phyloP scores from a whole-genome alignment of 2,888 invertebrate species.

The Phoenoteleia sp. region DNA sequence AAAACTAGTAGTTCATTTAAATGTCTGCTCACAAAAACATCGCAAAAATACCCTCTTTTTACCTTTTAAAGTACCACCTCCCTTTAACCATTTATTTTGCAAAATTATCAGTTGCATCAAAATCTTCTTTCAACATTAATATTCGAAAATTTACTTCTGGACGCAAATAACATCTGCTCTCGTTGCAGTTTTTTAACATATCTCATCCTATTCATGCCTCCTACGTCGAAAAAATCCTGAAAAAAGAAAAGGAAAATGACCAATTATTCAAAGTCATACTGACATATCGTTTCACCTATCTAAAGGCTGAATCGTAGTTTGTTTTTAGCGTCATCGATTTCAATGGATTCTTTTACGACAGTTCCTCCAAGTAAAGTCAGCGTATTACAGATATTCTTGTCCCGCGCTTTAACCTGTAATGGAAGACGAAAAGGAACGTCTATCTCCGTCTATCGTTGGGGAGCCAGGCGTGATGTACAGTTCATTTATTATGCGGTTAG shows the following conservation, averaged over 20 bases:
- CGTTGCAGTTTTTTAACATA: constrained; percentile 31
- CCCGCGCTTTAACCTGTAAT: constrained; percentile 61
- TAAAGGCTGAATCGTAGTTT: constrained; percentile 38
- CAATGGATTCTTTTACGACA: constrained; percentile 68
- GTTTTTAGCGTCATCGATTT: constrained; percentile 68
- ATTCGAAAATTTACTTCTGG: constrained; percentile 6
- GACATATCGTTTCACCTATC: constrained; percentile 59
- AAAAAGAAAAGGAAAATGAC: constrained; percentile 45
- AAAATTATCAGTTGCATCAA: background rate
- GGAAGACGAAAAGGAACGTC: constrained; percentile 66
- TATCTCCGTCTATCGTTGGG: constrained; percentile 74
- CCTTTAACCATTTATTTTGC: background rate
- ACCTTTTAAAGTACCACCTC: no score
- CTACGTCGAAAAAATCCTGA: background rate
- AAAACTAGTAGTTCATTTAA: no score
- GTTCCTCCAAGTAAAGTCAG: constrained; percentile 69
- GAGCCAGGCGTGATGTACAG: constrained; percentile 87
- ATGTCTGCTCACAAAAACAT: no score
- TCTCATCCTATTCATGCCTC: constrained; percentile 41
- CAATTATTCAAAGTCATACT: constrained; percentile 68
- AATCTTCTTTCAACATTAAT: no score
- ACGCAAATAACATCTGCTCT: background rate
- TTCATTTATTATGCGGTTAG: constrained; percentile 87
- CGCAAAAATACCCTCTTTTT: no score
- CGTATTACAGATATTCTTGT: constrained; percentile 67